These are phyloP conservation scores for Eumaeus atala DNA, from an alignment of 1,140 invertebrate genomes.

Conservation along the genomic window DNA sequence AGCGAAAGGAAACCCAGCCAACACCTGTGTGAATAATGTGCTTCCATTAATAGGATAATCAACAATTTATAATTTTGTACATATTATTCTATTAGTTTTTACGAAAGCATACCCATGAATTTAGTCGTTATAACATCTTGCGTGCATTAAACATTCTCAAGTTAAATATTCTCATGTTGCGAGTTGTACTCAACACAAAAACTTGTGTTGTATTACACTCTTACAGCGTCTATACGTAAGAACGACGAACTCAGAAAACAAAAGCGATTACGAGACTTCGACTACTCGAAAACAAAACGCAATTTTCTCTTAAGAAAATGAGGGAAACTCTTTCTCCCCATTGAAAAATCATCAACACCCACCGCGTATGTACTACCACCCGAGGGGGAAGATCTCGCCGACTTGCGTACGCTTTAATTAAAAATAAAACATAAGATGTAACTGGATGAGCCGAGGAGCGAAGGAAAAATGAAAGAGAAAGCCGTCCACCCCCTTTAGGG, in stretches of 20 bases:
- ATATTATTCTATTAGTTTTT: too few species aligned
- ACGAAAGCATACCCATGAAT: too few species aligned
- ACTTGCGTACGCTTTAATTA: constrained; percentile 74
- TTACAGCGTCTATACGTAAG: constrained; percentile 51
- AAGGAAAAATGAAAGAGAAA: constrained; percentile 75
- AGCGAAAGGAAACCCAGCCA: too few species aligned
- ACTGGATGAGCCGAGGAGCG: constrained; percentile 72
- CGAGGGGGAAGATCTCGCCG: constrained; percentile 55
- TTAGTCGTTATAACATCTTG: too few species aligned
- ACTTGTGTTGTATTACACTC: constrained; percentile 53
- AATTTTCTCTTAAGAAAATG: constrained; percentile 75
- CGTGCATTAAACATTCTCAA: constrained; percentile 1
- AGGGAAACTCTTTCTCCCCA: constrained; percentile 73
- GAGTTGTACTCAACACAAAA: constrained; percentile 41
- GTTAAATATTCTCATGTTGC: too few species aligned
- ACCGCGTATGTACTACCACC: constrained; percentile 64
- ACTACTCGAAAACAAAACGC: constrained; percentile 74
- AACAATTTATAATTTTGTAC: too few species aligned
- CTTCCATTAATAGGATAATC: too few species aligned
- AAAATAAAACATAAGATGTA: constrained; percentile 75
- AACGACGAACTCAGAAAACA: constrained; percentile 62
- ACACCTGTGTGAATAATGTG: too few species aligned
- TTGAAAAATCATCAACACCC: constrained; percentile 74
- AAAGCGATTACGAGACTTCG: constrained; percentile 73
- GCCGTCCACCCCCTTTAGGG: constrained; percentile 55